Evolutionary conservation across 92 coral and sea anemone genomes (phyloP).

Genomic region (Porites cylindrica): DNA sequence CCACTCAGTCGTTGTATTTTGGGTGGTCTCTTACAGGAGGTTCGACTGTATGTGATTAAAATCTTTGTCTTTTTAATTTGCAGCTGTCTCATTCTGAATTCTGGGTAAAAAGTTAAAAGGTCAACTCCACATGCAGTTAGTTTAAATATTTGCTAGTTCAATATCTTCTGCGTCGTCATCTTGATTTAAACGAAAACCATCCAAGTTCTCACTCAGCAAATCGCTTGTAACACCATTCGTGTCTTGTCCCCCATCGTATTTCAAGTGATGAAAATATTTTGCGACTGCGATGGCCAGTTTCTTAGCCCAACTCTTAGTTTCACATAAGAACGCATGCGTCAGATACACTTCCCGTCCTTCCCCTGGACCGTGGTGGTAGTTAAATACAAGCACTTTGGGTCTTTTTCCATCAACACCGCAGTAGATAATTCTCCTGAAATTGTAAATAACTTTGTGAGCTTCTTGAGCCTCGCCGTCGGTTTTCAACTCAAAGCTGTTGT

Average conservation of each 20-base stretch:
- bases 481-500: slow-evolving; percentile 37
- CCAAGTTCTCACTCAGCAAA: too few species aligned
- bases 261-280: slow-evolving; percentile 41
- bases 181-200: too few species aligned
- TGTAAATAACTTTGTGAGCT: slow-evolving; percentile 38
- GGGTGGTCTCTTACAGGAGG: too few species aligned
- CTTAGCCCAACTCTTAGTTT: slow-evolving; percentile 59
- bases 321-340: slow-evolving; percentile 79
- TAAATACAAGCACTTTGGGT: slow-evolving; percentile 77
- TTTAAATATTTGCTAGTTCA: too few species aligned
- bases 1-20: too few species aligned
- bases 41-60: too few species aligned
- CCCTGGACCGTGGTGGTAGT: slow-evolving; percentile 61
- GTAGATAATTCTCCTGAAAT: slow-evolving; percentile 72
- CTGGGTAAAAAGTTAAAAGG: too few species aligned
- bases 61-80: too few species aligned
- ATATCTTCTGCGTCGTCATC: too few species aligned
- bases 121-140: too few species aligned
- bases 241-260: not conserved
- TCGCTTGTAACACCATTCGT: not conserved
- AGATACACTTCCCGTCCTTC: slow-evolving; percentile 55
- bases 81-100: too few species aligned
- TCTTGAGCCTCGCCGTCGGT: slow-evolving; percentile 39
- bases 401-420: slow-evolving; percentile 88
- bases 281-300: slow-evolving; percentile 62